Percentiles rank a stretch among this genome's conserved stretches.
phyloP scores from a whole-genome alignment of 2,888 invertebrate species.

The Dioctria rufipes region DNA sequence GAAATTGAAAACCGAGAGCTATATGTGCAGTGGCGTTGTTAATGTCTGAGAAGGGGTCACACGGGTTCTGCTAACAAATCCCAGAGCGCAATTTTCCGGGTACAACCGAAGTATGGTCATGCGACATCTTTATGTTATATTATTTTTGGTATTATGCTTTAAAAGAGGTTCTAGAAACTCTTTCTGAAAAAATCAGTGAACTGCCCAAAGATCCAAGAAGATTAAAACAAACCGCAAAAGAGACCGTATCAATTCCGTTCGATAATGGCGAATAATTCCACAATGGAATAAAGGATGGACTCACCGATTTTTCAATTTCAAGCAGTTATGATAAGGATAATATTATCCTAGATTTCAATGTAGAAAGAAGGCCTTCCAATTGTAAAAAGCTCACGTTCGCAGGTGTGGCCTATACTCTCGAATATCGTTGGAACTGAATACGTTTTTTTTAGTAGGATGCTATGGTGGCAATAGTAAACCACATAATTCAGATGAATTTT shows the following conservation, averaged over 20 bases:
- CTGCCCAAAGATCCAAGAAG: conserved; percentile 54
- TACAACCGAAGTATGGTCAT: too few relatives aligned
- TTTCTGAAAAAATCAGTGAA: conserved; percentile 31
- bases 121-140: too few relatives aligned
- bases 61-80: too few relatives aligned
- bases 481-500: conserved; percentile 42
- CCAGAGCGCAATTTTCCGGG: too few relatives aligned
- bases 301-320: conserved; percentile 52
- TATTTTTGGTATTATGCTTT: too few relatives aligned
- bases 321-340: conserved; percentile 39
- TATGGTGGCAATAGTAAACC: conserved; percentile 50
- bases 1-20: too few relatives aligned
- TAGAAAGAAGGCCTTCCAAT: conserved; percentile 54
- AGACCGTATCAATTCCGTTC: conserved; percentile 40
- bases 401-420: too few relatives aligned
- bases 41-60: too few relatives aligned
- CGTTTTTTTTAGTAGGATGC: conserved; percentile 49
- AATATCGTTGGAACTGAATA: too few relatives aligned
- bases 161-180: conserved; percentile 48
- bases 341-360: conserved; percentile 23
- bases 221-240: conserved; percentile 55
- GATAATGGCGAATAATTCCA: conserved; percentile 53
- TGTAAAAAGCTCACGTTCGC: conserved; percentile 54
- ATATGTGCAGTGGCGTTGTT: too few relatives aligned
- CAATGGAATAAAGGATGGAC: conserved; percentile 56